Evolutionary conservation across 2,888 invertebrate genomes (phyloP), one percentile per base, ranked within the genome.

Genomic region (Agriopis leucophaearia): DNA sequence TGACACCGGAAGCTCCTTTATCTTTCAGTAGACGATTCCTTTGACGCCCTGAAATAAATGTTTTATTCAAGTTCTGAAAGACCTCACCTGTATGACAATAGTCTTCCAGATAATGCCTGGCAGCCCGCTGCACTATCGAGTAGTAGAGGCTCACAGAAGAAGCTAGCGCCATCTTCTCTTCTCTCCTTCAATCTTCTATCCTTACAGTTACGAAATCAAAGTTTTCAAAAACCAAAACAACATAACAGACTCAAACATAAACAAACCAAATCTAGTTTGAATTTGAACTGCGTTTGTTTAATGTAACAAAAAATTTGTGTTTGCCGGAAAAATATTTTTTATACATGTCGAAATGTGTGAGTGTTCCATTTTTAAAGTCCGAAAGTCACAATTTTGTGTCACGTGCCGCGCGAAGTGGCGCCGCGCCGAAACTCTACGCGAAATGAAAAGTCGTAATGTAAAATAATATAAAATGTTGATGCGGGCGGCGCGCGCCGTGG

Each of bases 141-240:
- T 95, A 95, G 90, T 95, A 95, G 81, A 96, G 90, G 92, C 95
- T 96, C 89, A 96, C 95, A 90, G 95, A 95, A 87, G 95, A 95
- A 84, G 95, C 95, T 76, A 95, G 94, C 88, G 94, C 94, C 94
- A 94, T 94, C 81, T 89, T 93, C 85, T 88, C 75, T 83, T 84
- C 75, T 86, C 38, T 15, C 36, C 77, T 84, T 81, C 18, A 36
- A 38, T 86, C 64, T 79, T 70, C 79, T 79, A 81, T 76, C 79
- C 55, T 83, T 86, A 88, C 84, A 88, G 90, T 82, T 77, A 85
- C 77, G 87, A 88, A 90, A 89, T 86, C 82, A 81, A 89, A 86
- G 81, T 79, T 83, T 87, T 81, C 48, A 79, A 79, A 75, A 89
- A 90, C 85, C 79, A 73, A 91, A 81, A 81, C 83, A 85, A 87